Base-by-base conservation (phyloP, 2,888 invertebrate genomes). In the Prionchulus punctatus region DNA sequence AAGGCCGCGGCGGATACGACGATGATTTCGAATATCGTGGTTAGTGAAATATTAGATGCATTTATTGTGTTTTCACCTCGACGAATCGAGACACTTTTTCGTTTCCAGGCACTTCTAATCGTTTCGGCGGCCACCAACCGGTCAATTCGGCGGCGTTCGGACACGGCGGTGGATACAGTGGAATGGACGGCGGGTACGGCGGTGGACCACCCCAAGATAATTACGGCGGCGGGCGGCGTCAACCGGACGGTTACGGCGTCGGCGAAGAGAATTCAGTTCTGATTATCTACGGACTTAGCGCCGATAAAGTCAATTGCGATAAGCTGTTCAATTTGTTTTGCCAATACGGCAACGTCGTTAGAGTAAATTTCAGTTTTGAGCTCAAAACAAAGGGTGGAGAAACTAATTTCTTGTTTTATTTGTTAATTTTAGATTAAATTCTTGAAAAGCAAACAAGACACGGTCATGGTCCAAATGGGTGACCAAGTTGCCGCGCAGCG, bases 401-500 rank as follows among this genome's bases (percentile, higher is more conserved):
- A n/a, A n/a, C n/a, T n/a, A n/a, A 45, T 23, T 45, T 28, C 15
- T 53, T 49, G 43, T n/a, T n/a, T n/a, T n/a, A n/a, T n/a, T n/a
- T n/a, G n/a, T n/a, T n/a, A n/a, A n/a, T 61, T 61, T 1, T 73
- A 83, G 84, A 78, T 92, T 71, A 94, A 94, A 77, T 96, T 92
- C 76, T 76, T 96, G 73, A 92, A 92, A 78, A 91, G 89, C 61
- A 96, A 94, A 76, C 91, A 92, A 70, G 94, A 94, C 61, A 89
- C 91, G 57, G 92, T 94, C 49, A 96, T 96, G 94, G 86, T 96
- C 56, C 94, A 96, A 76, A 88, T 96, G 88, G 91, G 92, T 3
- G 94, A 96, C 74, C 83, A 83, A 21, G 82, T 87, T 58, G 86
- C 91, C 3, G 91, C 92, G 45, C 92, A 94, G 75, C 79, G 94